These are phyloP conservation scores for Tipula lateralis DNA, from an alignment of 2,888 invertebrate species.

Conservation along the genomic window DNA sequence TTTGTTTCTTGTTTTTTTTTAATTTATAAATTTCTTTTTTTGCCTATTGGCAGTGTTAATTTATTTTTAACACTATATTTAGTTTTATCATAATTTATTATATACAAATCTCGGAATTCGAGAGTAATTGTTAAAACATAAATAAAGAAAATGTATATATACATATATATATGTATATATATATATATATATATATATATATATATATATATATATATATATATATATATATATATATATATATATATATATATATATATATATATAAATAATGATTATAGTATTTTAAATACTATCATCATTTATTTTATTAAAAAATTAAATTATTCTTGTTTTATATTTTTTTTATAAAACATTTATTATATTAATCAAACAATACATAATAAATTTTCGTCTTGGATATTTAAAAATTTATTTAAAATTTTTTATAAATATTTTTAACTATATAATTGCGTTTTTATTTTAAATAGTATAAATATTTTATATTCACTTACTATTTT, in stretches of 20 bases:
- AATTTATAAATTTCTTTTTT: background rate
- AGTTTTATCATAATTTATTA: background rate
- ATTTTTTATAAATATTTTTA: background rate
- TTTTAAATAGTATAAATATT: background rate
- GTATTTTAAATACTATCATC: background rate
- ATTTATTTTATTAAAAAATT: background rate
- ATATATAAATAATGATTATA: background rate
- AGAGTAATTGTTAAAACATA: background rate
- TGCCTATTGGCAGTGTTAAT: slow-evolving; percentile 15
- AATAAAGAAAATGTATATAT: too few relatives aligned
- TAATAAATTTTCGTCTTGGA: background rate
- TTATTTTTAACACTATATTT: background rate
- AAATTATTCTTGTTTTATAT: background rate
- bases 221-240: too few relatives aligned
- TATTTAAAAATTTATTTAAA: background rate
- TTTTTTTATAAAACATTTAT: background rate
- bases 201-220: too few relatives aligned
- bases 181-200: too few relatives aligned
- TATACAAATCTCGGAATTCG: background rate
- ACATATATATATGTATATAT: too few relatives aligned
- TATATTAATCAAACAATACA: background rate
- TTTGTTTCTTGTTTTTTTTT: background rate
- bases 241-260: too few relatives aligned
- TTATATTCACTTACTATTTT: background rate
- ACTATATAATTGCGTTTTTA: slow-evolving; percentile 11